Evolutionary conservation across 2,113 vertebrate genomes (phyloP).

Genomic region (Suricata suricatta): DNA sequence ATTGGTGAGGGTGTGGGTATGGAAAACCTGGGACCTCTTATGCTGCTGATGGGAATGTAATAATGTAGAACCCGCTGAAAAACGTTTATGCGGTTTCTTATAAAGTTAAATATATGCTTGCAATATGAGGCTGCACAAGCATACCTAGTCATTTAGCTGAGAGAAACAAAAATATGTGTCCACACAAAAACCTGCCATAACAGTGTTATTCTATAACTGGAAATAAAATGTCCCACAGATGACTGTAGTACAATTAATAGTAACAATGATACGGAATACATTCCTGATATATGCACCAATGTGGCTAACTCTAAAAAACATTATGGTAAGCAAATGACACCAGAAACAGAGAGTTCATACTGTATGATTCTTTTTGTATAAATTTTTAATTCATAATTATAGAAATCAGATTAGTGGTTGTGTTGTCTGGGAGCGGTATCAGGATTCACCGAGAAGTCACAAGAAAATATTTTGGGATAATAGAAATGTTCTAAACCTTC

Average conservation of each 20-base stretch:
- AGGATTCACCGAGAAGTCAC: neutral
- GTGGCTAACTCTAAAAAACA: neutral
- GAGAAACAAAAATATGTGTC: neutral
- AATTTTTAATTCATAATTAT: neutral
- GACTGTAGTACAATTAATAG: neutral
- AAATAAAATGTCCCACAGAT: neutral
- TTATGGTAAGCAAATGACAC: neutral
- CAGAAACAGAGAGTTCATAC: neutral
- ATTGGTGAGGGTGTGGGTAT: neutral
- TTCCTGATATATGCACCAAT: neutral
- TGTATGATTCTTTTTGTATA: neutral
- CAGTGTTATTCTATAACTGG: neutral
- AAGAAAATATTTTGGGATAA: neutral
- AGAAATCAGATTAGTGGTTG: neutral
- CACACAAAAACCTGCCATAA: neutral
- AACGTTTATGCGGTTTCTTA: neutral
- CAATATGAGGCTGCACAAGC: neutral
- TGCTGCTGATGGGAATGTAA: neutral
- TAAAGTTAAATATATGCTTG: neutral
- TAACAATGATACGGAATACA: neutral
- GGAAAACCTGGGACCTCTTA: neutral
- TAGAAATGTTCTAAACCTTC: neutral
- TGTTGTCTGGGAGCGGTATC: neutral
- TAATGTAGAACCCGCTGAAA: neutral
- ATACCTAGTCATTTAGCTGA: neutral